A percentile compares a stretch with the other conserved stretches of the same genome.
phyloP scores from a whole-genome alignment of 2,888 invertebrate genomes.

The Oscheius sp. region DNA sequence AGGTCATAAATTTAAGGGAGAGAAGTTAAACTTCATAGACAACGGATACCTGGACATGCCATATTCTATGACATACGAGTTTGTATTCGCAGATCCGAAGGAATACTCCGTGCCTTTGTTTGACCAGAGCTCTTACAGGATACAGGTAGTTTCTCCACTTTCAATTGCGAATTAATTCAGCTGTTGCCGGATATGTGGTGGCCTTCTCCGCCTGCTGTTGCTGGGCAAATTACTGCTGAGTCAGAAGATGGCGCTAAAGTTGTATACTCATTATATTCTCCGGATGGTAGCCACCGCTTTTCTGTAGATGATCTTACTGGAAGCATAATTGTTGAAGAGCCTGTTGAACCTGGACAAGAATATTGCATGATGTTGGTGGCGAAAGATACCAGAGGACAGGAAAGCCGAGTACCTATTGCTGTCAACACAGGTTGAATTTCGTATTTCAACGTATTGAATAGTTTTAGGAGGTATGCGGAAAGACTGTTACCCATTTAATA shows the following conservation, averaged over 20 bases:
- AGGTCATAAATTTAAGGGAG: slow-evolving; percentile 1
- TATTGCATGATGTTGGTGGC: slow-evolving; percentile 52
- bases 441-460: neutral
- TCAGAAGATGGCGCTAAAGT: slow-evolving; percentile 38
- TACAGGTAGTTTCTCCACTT: slow-evolving; percentile 35
- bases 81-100: slow-evolving; percentile 41
- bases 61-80: slow-evolving; percentile 39
- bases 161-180: slow-evolving; percentile 13
- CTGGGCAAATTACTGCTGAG: slow-evolving; percentile 45
- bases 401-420: slow-evolving; percentile 46
- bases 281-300: slow-evolving; percentile 42
- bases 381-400: slow-evolving; percentile 41
- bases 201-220: slow-evolving; percentile 16
- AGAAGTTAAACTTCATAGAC: slow-evolving; percentile 33
- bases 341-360: slow-evolving; percentile 36
- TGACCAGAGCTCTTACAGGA: slow-evolving; percentile 45
- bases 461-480: slow-evolving; percentile 30
- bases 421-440: slow-evolving; percentile 44
- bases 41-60: slow-evolving; percentile 2
- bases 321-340: slow-evolving; percentile 25
- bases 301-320: slow-evolving; percentile 39
- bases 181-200: slow-evolving; percentile 32
- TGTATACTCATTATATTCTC: slow-evolving; percentile 45
- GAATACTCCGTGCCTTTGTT: slow-evolving; percentile 36
- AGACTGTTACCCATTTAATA: slow-evolving; percentile 32